These are phyloP conservation scores for Apamea epomidion DNA, from an alignment of 2,888 invertebrate genomes.

Conservation along the genomic window DNA sequence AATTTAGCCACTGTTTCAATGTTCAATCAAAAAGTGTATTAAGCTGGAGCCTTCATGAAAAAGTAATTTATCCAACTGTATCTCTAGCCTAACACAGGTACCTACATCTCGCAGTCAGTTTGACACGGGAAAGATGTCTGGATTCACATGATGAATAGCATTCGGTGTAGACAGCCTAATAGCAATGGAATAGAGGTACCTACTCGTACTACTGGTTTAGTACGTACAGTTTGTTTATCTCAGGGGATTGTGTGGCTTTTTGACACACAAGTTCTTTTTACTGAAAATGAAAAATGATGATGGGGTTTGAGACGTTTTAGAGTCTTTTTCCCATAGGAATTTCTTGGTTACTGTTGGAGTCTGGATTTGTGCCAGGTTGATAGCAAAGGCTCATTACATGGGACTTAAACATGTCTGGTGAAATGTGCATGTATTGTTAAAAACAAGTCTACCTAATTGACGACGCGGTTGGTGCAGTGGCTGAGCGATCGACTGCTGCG, in stretches of 20 bases:
- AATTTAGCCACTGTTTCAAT: neutral
- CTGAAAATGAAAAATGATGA: neutral
- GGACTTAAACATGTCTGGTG: no score
- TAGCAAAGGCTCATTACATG: neutral
- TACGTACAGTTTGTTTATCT: neutral
- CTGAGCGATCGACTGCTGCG: no score
- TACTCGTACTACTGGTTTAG: neutral
- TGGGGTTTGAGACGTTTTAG: neutral
- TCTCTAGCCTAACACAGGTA: neutral
- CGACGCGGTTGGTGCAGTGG: no score
- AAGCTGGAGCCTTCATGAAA: neutral
- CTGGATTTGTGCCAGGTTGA: neutral
- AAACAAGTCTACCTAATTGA: no score
- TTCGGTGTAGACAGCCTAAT: conserved; percentile 25
- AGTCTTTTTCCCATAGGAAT: neutral
- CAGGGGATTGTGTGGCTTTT: neutral
- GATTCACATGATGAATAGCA: conserved; percentile 57
- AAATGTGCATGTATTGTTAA: no score
- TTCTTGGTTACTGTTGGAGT: neutral
- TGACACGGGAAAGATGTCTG: conserved; percentile 37
- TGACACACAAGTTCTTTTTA: neutral
- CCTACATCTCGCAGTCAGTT: conserved; percentile 18
- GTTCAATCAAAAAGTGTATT: neutral
- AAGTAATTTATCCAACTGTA: conserved; percentile 35
- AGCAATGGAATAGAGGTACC: conserved; percentile 27